Percentiles rank a stretch among this genome's conserved stretches.
Conservation (phyloP, 2,888 invertebrate species). For the Dermolepida albohirtum region DNA sequence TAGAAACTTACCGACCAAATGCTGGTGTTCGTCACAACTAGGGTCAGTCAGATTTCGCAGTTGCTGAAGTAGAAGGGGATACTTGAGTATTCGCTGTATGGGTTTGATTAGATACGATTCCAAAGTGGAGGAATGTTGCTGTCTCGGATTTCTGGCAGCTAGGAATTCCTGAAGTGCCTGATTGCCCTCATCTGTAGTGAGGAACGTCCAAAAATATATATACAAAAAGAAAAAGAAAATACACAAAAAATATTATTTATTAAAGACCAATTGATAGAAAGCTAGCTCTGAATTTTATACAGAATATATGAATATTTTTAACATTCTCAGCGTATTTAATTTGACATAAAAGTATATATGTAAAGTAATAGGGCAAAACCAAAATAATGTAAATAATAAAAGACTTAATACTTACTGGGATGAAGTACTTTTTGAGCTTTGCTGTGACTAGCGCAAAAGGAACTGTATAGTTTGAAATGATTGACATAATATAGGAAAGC, state of each 20-base stretch:
- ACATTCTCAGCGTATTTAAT: no score
- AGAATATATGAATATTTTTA: no score
- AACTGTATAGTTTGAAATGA: conserved; percentile 98
- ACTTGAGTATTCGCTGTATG: conserved; percentile 97
- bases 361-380: no score
- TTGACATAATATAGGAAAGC: conserved; percentile 98
- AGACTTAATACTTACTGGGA: conserved; percentile 82
- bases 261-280: no score
- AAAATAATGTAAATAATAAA: neutral
- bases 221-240: neutral
- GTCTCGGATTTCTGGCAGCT: conserved; percentile 92
- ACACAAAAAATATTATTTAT: neutral
- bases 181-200: conserved; percentile 88
- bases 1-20: conserved; percentile 81
- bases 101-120: conserved; percentile 99
- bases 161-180: conserved; percentile 96
- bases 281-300: no score
- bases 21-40: conserved; percentile 93
- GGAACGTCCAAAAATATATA: neutral
- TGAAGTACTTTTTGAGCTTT: conserved; percentile 98
- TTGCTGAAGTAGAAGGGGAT: conserved; percentile 94
- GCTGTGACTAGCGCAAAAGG: conserved; percentile 98
- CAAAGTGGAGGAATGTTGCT: conserved; percentile 96
- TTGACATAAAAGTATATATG: no score
- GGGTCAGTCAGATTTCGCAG: conserved; percentile 93